Base-by-base conservation (phyloP, 2,888 invertebrate species). In the Oscheius sp. region DNA sequence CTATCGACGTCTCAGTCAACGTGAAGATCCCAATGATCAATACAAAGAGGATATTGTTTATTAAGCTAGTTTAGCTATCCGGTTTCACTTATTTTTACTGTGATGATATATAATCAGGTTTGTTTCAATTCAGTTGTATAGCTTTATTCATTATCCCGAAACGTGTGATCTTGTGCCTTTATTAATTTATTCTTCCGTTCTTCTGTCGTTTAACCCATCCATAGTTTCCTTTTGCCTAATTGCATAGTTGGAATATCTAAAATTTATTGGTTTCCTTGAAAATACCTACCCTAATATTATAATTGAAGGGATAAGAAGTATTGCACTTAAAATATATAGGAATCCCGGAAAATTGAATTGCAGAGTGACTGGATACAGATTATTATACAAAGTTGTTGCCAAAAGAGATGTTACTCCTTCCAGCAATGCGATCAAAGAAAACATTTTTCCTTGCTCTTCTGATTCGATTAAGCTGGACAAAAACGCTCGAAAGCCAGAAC, bases 371-470 rank as follows among this genome's bases (percentile, higher is more conserved):
- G 84, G 85, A 57, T 86, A 85, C 30, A 87, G 47, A 17, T 80
- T 84, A 75, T 88, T 88, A 80, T 86, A 88, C 14, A 87, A 73
- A 4, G 86, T 68, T 0, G 86, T 85, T 4, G 87, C 87, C 47
- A 83, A 63, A 8, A 87, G 73, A 3, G 80, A 75, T 1, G 85
- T 75, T 14, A 87, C 62, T 36, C 85, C 86, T 76, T 87, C 87
- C 30, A 85, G 63, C 3, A 86, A 76, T 0, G 86, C 83, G 50
- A 87, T 81, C 68, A 85, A 71, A 0, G 86, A 80, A 72, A 87
- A 82, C 32, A 86, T 71, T 72, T 86, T 86, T 2, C 87, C 87
- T 81, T 87, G 87, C 73, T 87, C 87, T 57, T 81, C 73, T 17
- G 74, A 66, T 14, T 76, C 69, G 20, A 87, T 85, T 47, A 86